These are phyloP conservation scores for Circaetus gallicus DNA, from an alignment of 2,113 vertebrate species.

Conservation along the genomic window DNA sequence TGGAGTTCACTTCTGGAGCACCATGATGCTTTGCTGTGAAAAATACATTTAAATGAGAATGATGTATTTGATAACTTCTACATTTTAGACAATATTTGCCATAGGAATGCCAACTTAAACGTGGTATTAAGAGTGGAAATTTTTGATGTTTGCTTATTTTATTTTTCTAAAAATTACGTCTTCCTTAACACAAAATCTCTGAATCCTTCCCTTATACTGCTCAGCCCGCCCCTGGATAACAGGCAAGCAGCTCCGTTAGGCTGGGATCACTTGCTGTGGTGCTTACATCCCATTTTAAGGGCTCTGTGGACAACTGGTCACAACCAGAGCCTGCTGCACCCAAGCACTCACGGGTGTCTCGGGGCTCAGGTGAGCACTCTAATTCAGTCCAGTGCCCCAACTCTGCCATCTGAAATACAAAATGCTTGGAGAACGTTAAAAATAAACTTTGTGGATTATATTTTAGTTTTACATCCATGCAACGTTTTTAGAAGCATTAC, in stretches of 20 bases:
- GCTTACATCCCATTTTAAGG: background rate
- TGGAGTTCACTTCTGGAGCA: background rate
- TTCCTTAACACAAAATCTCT: background rate
- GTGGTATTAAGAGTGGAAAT: background rate
- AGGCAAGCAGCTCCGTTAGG: fast-evolving
- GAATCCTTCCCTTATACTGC: background rate
- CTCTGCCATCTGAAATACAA: background rate
- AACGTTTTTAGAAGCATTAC: fast-evolving
- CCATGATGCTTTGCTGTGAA: background rate
- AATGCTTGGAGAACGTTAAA: background rate
- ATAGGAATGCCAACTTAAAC: too few relatives aligned
- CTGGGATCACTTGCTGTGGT: fast-evolving
- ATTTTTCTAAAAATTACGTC: background rate
- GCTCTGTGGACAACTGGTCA: background rate
- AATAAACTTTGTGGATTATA: background rate
- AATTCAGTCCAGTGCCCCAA: fast-evolving
- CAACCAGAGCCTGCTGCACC: background rate
- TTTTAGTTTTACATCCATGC: background rate
- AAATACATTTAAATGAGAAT: background rate
- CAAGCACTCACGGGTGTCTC: fast-evolving
- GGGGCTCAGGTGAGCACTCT: background rate
- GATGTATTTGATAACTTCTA: too few relatives aligned
- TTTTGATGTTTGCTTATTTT: background rate
- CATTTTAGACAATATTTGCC: background rate
- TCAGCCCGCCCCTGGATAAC: background rate